Conservation (phyloP, 2,888 invertebrate genomes). For the Drosophila fulvimacula region DNA sequence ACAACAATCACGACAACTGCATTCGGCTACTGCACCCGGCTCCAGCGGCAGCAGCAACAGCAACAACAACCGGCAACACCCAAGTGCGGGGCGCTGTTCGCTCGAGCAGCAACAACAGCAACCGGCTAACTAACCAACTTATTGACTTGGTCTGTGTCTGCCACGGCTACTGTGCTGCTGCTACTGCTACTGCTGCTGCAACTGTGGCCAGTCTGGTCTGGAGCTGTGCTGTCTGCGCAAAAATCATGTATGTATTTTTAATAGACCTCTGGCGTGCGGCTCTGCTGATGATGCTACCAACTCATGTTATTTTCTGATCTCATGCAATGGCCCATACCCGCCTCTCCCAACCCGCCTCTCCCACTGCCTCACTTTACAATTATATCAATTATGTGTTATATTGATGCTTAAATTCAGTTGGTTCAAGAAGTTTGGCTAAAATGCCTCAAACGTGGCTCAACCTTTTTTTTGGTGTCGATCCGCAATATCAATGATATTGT, state of each 20-base stretch:
- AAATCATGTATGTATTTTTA: constrained; percentile 69
- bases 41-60: constrained; percentile 17
- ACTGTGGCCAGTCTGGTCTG: constrained; percentile 46
- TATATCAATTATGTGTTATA: constrained; percentile 79
- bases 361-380: constrained; percentile 42
- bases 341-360: neutral
- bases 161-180: constrained; percentile 22
- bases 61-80: constrained; percentile 59
- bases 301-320: constrained; percentile 53
- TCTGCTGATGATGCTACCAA: constrained; percentile 26
- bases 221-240: constrained; percentile 53
- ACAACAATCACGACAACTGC: constrained; percentile 80
- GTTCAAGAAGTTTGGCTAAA: constrained; percentile 15
- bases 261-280: constrained; percentile 61
- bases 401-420: constrained; percentile 64
- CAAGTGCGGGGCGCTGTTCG: constrained; percentile 49
- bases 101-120: constrained; percentile 45
- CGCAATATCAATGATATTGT: constrained; percentile 10
- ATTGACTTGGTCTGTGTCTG: constrained; percentile 55
- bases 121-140: constrained; percentile 58
- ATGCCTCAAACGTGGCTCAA: constrained; percentile 1
- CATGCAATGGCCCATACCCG: constrained; percentile 33
- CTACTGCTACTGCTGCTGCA: constrained; percentile 11
- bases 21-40: constrained; percentile 65
- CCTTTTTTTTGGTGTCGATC: constrained; percentile 1